Conservation (phyloP, 2,797 vertebrate genomes). For the Mallotus villosus region DNA sequence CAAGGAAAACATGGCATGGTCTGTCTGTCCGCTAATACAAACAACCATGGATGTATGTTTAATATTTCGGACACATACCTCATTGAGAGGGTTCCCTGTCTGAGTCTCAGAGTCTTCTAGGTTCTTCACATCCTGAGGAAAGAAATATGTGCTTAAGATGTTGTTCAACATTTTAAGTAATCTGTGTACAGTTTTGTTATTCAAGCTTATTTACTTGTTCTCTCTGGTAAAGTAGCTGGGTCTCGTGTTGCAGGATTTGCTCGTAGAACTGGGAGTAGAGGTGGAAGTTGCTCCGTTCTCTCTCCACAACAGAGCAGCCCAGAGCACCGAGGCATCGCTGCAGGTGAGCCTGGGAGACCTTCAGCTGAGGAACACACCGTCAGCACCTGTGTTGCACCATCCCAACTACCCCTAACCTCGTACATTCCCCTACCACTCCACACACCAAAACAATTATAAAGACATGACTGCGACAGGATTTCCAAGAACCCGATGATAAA, state of each 20-base stretch:
- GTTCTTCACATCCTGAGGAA: conserved; percentile 58
- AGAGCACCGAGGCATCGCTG: conserved; percentile 68
- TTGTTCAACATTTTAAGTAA: too few species aligned
- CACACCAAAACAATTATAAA: too few species aligned
- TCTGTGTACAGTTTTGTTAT: too few species aligned
- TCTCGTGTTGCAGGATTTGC: conserved; percentile 70
- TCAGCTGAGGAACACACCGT: conserved; percentile 55
- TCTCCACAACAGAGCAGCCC: conserved; percentile 69
- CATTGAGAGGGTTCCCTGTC: conserved; percentile 32
- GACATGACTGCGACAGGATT: too few species aligned
- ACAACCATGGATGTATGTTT: too few species aligned
- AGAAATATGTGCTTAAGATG: conserved; percentile 1
- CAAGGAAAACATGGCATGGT: neutral
- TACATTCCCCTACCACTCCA: too few species aligned
- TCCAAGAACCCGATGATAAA: too few species aligned
- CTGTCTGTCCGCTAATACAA: neutral
- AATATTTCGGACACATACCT: conserved; percentile 36
- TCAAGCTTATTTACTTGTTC: conserved; percentile 55
- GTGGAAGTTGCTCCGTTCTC: conserved; percentile 73
- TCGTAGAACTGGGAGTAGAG: conserved; percentile 78
- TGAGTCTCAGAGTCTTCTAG: conserved; percentile 33
- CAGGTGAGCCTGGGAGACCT: conserved; percentile 64
- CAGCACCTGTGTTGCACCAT: too few species aligned
- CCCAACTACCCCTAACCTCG: too few species aligned
- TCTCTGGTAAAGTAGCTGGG: conserved; percentile 64